A percentile compares a stretch with the other conserved stretches of the same genome.
phyloP scores from a whole-genome alignment of 2,113 vertebrate genomes.

The Bos taurus region ARS-UCD2.0 NC_037343.1:5242001-5242500 shows the following conservation, averaged over 20 bases:
- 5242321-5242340: background rate
- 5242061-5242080: background rate
- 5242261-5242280: background rate
- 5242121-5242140: background rate
- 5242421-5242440: background rate
- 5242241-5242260: background rate
- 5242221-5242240: background rate
- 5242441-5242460: background rate
- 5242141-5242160: background rate
- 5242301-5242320: background rate
- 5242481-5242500: background rate
- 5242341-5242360: background rate
- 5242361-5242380: background rate
- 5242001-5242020: background rate
- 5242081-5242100: background rate
- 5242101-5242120: background rate
- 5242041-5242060: background rate
- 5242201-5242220: background rate
- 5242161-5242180: background rate
- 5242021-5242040: background rate
- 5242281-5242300: background rate
- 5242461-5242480: background rate
- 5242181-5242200: background rate
- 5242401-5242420: background rate
- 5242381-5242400: background rate